Evolutionary conservation across 2,888 invertebrate genomes (phyloP), one percentile per base, ranked within the genome.

Genomic region (Drosophila diplacantha): DNA sequence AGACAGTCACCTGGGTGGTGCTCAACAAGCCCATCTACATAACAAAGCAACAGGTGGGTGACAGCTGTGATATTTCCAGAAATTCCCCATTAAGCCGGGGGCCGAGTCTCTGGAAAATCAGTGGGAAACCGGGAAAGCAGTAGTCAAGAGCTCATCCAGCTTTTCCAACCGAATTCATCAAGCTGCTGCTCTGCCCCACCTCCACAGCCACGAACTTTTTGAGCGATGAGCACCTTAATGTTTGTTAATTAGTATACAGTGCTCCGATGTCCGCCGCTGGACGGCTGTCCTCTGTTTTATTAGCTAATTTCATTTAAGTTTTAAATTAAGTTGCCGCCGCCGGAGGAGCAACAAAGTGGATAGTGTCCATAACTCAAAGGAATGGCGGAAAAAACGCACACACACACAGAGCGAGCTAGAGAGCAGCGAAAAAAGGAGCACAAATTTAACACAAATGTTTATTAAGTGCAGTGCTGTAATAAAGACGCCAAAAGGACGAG

Each of bases 1-100:
- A 99, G 90, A 98, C 98, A 24, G 98, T 98, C 89, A 98, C 98
- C 83, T 99, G 99, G 99, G 91, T 99, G 88, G 95, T 99, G 85
- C 91, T 98, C 88, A 99, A 99, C 90, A 97, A 97, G 89, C 99
- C 99, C 71, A 96, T 99, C 87, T 98, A 98, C 90, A 96, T 98
- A 88, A 97, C 97, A 71, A 95, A 95, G 90, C 96, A 97, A 91
- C 97, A 98, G 94, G 98, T 97, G 89, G 89, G 71, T 55, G n/a
- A 2, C 2, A n/a, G 5, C 5, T 39, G 2, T 8, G 2, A 41
- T 41, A 9, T 24, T 9, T 41, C 8, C 8, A 14, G 3, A 26
- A 9, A 26, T 9, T 9, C 1, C 9, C 26, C 9, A 26, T 26
- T 24, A 24, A 24, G 8, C n/a, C n/a, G n/a, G n/a, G n/a, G n/a